Evolutionary conservation across 2,888 invertebrate species (phyloP).

Genomic region (Drosophila ezoana): DNA sequence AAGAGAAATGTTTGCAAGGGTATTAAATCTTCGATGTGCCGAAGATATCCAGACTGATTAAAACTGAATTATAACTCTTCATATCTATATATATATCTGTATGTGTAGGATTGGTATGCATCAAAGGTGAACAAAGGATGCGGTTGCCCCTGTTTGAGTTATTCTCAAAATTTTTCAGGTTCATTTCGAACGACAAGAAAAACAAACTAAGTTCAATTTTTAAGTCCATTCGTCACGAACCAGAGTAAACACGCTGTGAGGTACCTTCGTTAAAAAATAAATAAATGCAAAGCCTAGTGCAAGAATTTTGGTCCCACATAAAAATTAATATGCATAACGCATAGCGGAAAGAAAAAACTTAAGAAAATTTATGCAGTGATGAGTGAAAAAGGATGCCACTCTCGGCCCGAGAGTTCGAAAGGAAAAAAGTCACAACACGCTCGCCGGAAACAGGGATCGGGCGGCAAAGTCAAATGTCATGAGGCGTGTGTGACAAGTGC

Average conservation of each 20-base stretch:
- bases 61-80: no score
- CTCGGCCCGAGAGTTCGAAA: slow-evolving; percentile 13
- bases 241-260: not conserved
- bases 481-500: slow-evolving; percentile 72
- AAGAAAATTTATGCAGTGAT: slow-evolving; percentile 77
- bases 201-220: not conserved
- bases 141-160: no score
- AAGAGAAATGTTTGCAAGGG: no score
- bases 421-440: slow-evolving; percentile 39
- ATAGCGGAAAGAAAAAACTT: slow-evolving; percentile 66
- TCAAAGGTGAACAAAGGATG: no score
- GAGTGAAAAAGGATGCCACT: slow-evolving; percentile 82
- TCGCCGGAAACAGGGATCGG: slow-evolving; percentile 50
- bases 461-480: slow-evolving; percentile 53
- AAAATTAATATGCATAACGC: slow-evolving; percentile 83
- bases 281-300: slow-evolving; percentile 13
- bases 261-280: slow-evolving; percentile 20
- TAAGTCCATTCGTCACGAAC: not conserved
- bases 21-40: no score
- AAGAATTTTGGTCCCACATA: slow-evolving; percentile 20
- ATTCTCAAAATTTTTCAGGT: no score
- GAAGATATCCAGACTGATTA: no score
- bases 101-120: no score
- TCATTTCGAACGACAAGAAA: not conserved
- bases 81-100: no score